Evolutionary conservation across 2,113 vertebrate genomes (phyloP), one percentile per base, ranked within the genome.

Genomic region (Setophaga coronata): DNA sequence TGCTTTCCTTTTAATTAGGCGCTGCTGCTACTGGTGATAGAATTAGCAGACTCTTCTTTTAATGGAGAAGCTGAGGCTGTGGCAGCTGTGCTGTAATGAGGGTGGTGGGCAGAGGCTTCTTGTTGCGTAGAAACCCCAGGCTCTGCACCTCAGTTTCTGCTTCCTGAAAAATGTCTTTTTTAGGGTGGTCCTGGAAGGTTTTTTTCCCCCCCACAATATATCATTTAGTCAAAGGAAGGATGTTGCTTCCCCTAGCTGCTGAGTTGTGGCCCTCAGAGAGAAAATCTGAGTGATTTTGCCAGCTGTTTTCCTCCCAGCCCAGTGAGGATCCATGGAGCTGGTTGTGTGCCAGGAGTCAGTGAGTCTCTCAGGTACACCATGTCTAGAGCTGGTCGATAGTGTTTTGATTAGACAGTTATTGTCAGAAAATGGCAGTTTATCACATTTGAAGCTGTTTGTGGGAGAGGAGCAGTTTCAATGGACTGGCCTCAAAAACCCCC

Each of bases 1-100:
- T 92, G 87, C 51, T 92, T 92, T 88, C 79, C n/a, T 90, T 90
- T 93, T 95, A 95, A 96, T 95, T 94, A 95, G 87, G 82, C 47
- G 15, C 50, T 94, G 92, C 84, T 93, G 82, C 24, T 61, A 26
- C 26, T 91, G 71, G 80, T 72, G 90, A 95, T 79, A 80, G 85
- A 94, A 96, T 96, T 95, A 94, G 58, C 79, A 95, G 66, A 16
- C 67, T 90, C 57, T 57, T 84, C 51, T 93, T 53, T 84, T 78
- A 82, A 66, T 82, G 86, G 64, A 76, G 77, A 91, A 78, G 93
- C 67, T 53, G 58, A 82, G 71, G 76, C 84, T 62, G 38, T 51
- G 54, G 51, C n/a, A 86, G 89, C 58, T 62, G 86, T 50, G 72
- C 47, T 66, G 54, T 45, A 33, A 34, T 36, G 3, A 11, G 40